Percentiles rank a stretch among this genome's conserved stretches.
Conservation (phyloP, 2,888 invertebrate genomes). For the Diplolepis rosae region DNA sequence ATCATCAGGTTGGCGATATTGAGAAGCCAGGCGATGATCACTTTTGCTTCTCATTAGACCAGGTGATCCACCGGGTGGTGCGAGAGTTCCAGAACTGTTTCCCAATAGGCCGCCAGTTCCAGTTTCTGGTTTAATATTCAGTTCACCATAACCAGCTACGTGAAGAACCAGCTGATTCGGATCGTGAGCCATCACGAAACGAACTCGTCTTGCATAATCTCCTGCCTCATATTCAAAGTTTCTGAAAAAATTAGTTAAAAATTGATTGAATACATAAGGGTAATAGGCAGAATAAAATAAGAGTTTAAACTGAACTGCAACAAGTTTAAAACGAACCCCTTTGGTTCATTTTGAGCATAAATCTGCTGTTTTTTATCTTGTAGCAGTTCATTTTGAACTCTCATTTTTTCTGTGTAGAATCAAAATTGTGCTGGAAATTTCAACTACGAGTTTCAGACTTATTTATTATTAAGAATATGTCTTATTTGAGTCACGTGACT, state of each 20-base stretch:
- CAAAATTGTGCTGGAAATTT: too few relatives aligned
- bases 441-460: too few relatives aligned
- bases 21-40: slow-evolving; percentile 91
- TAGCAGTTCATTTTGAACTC: too few relatives aligned
- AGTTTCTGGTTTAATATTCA: slow-evolving; percentile 83
- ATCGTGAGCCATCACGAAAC: slow-evolving; percentile 92
- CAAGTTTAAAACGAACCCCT: too few relatives aligned
- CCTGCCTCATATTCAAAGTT: slow-evolving; percentile 96
- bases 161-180: slow-evolving; percentile 93
- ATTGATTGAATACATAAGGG: neutral
- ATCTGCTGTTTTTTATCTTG: too few relatives aligned
- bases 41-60: slow-evolving; percentile 94
- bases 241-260: slow-evolving; percentile 64
- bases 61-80: slow-evolving; percentile 79
- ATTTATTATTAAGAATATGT: too few relatives aligned
- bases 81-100: slow-evolving; percentile 75
- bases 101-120: slow-evolving; percentile 68
- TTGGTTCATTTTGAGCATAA: too few relatives aligned
- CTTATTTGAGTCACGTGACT: too few relatives aligned
- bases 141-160: slow-evolving; percentile 91
- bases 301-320: too few relatives aligned
- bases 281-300: too few relatives aligned
- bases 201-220: slow-evolving; percentile 89
- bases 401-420: too few relatives aligned
- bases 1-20: slow-evolving; percentile 91